Evolutionary conservation across 2,888 invertebrate species (phyloP), one percentile per base, ranked within the genome.

Genomic region (Lissocephala sabroskyi): DNA sequence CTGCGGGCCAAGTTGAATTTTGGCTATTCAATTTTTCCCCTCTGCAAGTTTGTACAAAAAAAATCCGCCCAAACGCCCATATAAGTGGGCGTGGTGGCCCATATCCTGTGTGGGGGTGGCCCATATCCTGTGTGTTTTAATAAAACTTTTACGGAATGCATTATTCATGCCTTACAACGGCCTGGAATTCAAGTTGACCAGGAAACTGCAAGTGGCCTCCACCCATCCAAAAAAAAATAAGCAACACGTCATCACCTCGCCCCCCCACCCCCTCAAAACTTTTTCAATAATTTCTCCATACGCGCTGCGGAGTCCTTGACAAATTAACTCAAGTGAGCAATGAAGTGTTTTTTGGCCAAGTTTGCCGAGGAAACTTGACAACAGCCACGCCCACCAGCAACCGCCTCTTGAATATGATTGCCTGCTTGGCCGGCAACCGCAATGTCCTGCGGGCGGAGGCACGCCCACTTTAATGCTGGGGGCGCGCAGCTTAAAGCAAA

Each of bases 321-420:
- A 73, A 73, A 73, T 73, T 68, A 78, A 73, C 74, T 74, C 64
- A 70, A 79, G 79, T 65, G 58, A 59, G 56, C 70, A 79, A 74
- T 79, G 77, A 74, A 77, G 79, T 74, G 74, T 79, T 74, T 70
- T 77, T 74, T 76, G 76, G 56, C 48, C 36, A 52, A 78, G 46
- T 73, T 61, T 59, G 16, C 28, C 10, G 14, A 36, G 19, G 32
- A 32, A 23, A 33, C 33, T 33, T 23, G 13, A 18, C n/a, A n/a
- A n/a, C n/a, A n/a, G 28, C n/a, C 5, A 11, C 7, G 28, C 13
- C 10, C 41, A 16, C 4, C 19, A 43, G 14, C 32, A 23, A n/a
- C n/a, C n/a, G n/a, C n/a, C n/a, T n/a, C n/a, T n/a, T n/a, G n/a
- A n/a, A n/a, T n/a, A n/a, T n/a, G n/a, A n/a, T n/a, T n/a, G n/a